phyloP scores from a whole-genome alignment of 2,113 vertebrate species.

The Platanista minor region DNA sequence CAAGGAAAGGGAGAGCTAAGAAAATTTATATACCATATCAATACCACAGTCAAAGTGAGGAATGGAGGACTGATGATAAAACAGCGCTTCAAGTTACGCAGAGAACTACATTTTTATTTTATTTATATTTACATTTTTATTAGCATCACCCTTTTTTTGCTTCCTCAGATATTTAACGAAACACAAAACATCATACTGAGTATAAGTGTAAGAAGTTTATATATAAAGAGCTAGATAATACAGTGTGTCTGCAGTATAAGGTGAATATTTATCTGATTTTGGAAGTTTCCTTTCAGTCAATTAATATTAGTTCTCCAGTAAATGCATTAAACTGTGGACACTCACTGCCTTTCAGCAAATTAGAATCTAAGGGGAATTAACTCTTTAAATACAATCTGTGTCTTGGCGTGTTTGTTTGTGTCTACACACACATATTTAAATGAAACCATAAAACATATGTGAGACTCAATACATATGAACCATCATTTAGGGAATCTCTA shows the following conservation, averaged over 20 bases:
- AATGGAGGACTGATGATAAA: neutral
- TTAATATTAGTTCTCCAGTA: neutral
- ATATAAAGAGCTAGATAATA: neutral
- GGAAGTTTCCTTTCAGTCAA: neutral
- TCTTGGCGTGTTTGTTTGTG: neutral
- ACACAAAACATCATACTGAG: neutral
- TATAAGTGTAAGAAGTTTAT: neutral
- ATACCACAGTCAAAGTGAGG: neutral
- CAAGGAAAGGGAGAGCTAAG: neutral
- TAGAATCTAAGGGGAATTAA: neutral
- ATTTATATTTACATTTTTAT: neutral
- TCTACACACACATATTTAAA: slow-evolving; percentile 28
- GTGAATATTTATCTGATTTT: neutral
- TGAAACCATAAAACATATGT: slow-evolving; percentile 25
- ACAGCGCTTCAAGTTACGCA: neutral
- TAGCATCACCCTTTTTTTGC: neutral
- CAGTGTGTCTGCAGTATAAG: neutral
- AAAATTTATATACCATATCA: neutral
- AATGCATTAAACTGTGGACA: neutral
- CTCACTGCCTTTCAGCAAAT: neutral
- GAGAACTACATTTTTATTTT: neutral
- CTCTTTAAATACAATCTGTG: neutral
- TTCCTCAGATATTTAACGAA: neutral
- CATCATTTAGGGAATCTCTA: slow-evolving; percentile 37
- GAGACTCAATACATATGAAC: neutral